Evolutionary conservation across 2,888 invertebrate species (phyloP).

Genomic region (Pyrochroa serraticornis): DNA sequence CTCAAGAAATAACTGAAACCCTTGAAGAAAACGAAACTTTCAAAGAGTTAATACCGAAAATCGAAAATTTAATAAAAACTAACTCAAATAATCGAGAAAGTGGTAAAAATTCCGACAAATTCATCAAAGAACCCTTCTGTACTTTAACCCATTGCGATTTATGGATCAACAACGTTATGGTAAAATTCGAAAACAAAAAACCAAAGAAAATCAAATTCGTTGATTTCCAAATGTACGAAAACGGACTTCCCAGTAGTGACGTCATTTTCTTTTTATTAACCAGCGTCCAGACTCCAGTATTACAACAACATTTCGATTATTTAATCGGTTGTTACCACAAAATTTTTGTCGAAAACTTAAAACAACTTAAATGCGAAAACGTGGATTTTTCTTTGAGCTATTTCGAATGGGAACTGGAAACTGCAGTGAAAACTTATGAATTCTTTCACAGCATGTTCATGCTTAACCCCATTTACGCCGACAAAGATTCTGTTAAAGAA

Average conservation of each 20-base stretch:
- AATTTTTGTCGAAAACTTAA: not conserved
- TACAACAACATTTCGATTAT: constrained; percentile 1
- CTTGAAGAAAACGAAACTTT: too few species aligned
- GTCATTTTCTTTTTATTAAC: constrained; percentile 42
- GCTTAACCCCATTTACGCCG: constrained; percentile 13
- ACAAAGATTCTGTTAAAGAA: not conserved
- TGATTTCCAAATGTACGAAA: constrained; percentile 42
- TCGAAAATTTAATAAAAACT: not conserved
- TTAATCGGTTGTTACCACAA: constrained; percentile 13
- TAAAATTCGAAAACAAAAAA: constrained; percentile 50
- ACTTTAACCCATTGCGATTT: constrained; percentile 63
- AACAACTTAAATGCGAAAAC: constrained; percentile 3
- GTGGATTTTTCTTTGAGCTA: not conserved
- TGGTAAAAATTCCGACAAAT: not conserved
- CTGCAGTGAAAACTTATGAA: constrained; percentile 2
- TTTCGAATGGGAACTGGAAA: not conserved
- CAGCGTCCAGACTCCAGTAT: constrained; percentile 31
- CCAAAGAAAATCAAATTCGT: constrained; percentile 36
- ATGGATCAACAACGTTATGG: constrained; percentile 67
- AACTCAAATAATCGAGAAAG: not conserved
- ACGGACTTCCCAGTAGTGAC: constrained; percentile 37
- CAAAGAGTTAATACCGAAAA: too few species aligned
- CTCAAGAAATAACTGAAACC: too few species aligned
- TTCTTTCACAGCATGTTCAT: constrained; percentile 10
- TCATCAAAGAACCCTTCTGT: constrained; percentile 56